Conservation (phyloP, 2,797 vertebrate species). For the Oreortyx pictus region DNA sequence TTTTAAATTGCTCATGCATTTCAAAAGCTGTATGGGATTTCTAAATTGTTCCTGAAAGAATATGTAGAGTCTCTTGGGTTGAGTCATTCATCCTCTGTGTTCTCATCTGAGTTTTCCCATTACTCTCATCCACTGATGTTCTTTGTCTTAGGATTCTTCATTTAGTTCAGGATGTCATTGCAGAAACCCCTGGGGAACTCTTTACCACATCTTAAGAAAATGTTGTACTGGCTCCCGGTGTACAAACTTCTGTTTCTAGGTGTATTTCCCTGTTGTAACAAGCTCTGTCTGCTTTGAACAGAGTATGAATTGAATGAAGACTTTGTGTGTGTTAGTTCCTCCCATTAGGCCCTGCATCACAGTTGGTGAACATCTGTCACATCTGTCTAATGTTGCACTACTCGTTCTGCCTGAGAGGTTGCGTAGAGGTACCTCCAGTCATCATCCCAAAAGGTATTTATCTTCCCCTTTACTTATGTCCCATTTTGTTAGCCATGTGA, state of each 20-base stretch:
- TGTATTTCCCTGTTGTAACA: background rate
- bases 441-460: background rate
- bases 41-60: constrained; percentile 19
- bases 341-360: background rate
- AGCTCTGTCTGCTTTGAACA: background rate
- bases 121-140: background rate
- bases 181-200: background rate
- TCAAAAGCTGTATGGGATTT: constrained; percentile 34
- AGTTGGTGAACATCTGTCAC: background rate
- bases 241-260: background rate
- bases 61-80: background rate
- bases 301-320: background rate
- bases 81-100: background rate
- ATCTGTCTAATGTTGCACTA: background rate
- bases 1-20: background rate
- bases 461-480: background rate
- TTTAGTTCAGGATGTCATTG: background rate
- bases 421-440: background rate
- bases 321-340: background rate
- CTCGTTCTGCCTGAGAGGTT: background rate
- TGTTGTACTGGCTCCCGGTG: background rate
- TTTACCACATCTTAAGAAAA: constrained; percentile 15
- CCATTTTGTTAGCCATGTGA: background rate
- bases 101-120: background rate
- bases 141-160: background rate